Percentiles rank a stretch among this genome's conserved stretches.
These are phyloP conservation scores for Sinopyrophorus schimmeli DNA, from an alignment of 2,888 invertebrate genomes.

Conservation along the genomic window DNA sequence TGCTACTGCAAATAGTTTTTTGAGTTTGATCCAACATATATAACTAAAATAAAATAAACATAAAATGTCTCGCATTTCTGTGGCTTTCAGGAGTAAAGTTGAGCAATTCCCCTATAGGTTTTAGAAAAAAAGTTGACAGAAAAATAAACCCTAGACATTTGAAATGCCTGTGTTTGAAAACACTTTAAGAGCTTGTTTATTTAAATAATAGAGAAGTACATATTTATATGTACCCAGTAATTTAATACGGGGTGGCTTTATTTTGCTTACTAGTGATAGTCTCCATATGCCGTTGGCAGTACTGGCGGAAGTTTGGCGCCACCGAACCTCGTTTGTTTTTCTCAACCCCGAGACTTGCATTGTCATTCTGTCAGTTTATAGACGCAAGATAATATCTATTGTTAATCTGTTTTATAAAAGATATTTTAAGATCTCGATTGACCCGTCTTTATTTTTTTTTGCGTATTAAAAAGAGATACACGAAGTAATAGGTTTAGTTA, in stretches of 20 bases:
- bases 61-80: too few species aligned
- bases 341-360: conserved; percentile 47
- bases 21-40: too few species aligned
- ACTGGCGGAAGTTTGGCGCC: conserved; percentile 54
- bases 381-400: conserved; percentile 28
- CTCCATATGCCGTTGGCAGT: conserved; percentile 50
- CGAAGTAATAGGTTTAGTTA: neutral
- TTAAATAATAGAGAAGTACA: conserved; percentile 55
- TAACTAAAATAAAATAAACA: too few species aligned
- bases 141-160: conserved; percentile 30
- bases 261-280: conserved; percentile 44
- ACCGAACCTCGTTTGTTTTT: conserved; percentile 50
- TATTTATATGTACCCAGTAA: conserved; percentile 52
- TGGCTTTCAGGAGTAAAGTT: too few species aligned
- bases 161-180: conserved; percentile 46
- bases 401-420: conserved; percentile 30
- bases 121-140: conserved; percentile 13
- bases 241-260: conserved; percentile 47
- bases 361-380: conserved; percentile 43
- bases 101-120: too few species aligned
- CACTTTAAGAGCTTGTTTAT: conserved; percentile 55
- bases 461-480: conserved; percentile 1
- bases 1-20: too few species aligned
- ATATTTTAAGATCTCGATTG: conserved; percentile 15
- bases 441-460: conserved; percentile 5